Conservation (phyloP, 1,140 invertebrate genomes). For the Telenomus remus region DNA sequence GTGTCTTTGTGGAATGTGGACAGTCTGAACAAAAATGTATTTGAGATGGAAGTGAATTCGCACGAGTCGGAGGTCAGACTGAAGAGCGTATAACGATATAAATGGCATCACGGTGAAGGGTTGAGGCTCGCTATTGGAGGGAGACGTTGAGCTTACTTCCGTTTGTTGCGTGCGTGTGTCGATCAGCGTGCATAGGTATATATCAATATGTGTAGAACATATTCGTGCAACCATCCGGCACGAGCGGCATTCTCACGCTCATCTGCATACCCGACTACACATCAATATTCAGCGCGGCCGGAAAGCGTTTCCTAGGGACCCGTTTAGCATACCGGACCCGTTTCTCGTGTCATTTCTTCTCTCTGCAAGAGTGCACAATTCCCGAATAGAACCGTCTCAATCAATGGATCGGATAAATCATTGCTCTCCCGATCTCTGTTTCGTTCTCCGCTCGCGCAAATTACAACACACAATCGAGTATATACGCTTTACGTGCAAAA, state of each 20-base stretch:
- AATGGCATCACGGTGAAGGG: slow-evolving; percentile 28
- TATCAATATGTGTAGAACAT: slow-evolving; percentile 51
- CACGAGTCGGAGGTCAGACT: slow-evolving; percentile 41
- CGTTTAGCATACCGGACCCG: slow-evolving; percentile 71
- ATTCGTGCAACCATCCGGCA: slow-evolving; percentile 69
- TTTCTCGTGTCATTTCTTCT: slow-evolving; percentile 68
- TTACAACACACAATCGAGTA: too few relatives aligned
- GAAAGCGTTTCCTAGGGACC: slow-evolving; percentile 67
- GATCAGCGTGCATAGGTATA: slow-evolving; percentile 38
- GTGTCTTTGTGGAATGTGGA: too few relatives aligned
- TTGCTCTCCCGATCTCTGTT: slow-evolving; percentile 3
- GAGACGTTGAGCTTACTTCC: slow-evolving; percentile 64
- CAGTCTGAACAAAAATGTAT: too few relatives aligned
- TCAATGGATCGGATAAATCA: slow-evolving; percentile 37
- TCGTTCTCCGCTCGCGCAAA: too few relatives aligned
- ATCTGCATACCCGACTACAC: slow-evolving; percentile 72
- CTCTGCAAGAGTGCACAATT: slow-evolving; percentile 36
- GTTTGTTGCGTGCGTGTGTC: slow-evolving; percentile 56
- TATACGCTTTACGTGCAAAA: too few relatives aligned
- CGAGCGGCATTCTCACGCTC: slow-evolving; percentile 73
- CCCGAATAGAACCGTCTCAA: slow-evolving; percentile 24
- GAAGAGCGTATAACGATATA: slow-evolving; percentile 19
- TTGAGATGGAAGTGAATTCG: slow-evolving; percentile 16
- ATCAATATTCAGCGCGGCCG: slow-evolving; percentile 72
- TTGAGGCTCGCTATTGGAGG: slow-evolving; percentile 38